These are phyloP conservation scores for Crotalus tigris DNA, from an alignment of 2,113 vertebrate genomes.

Conservation along the genomic window DNA sequence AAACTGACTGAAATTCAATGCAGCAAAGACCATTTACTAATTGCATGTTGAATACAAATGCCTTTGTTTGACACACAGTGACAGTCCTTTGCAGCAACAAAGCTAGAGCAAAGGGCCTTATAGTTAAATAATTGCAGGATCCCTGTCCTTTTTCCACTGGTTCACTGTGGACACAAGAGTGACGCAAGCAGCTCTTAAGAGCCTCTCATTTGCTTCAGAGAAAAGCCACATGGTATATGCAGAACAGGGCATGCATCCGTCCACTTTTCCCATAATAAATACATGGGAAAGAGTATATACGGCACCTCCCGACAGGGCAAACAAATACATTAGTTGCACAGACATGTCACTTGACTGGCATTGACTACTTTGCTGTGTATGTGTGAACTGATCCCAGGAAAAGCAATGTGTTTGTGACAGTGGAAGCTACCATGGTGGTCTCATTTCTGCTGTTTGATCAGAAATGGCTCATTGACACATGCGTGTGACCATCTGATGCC, in stretches of 20 bases:
- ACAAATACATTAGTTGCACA: neutral
- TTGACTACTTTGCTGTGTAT: neutral
- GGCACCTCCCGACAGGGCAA: neutral
- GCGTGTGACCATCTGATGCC: neutral
- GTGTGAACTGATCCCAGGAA: neutral
- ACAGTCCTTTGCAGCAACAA: constrained; percentile 59
- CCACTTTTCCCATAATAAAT: neutral
- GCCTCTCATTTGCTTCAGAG: neutral
- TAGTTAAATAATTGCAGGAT: neutral
- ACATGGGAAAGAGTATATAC: neutral
- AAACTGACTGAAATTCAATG: constrained; percentile 70
- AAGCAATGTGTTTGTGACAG: neutral
- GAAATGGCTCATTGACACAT: neutral
- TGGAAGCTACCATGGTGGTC: neutral
- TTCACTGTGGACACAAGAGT: neutral
- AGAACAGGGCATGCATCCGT: neutral
- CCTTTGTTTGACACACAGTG: constrained; percentile 30
- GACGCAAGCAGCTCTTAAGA: neutral
- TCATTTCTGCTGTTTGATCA: neutral
- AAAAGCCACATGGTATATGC: neutral
- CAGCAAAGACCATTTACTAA: constrained; percentile 73
- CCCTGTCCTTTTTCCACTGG: neutral
- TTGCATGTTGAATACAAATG: constrained; percentile 62
- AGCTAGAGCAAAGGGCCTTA: constrained; percentile 22
- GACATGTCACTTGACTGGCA: no score